Percentiles rank a stretch among this genome's conserved stretches.
Evolutionary conservation across 2,113 vertebrate species (phyloP).

Genomic region (Barbus barbus): DNA sequence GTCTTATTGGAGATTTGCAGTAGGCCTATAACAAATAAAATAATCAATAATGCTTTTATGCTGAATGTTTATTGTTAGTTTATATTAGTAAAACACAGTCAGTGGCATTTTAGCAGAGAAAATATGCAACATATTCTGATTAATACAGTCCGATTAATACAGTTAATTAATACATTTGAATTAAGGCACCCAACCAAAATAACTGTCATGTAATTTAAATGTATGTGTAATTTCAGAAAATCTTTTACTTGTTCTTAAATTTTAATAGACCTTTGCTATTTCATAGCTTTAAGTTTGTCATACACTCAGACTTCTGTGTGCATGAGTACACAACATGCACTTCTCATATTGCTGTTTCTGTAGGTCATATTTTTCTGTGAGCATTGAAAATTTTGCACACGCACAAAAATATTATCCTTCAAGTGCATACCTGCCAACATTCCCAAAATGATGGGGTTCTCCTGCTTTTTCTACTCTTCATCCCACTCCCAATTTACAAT

Average conservation of each 20-base stretch:
- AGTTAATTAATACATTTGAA: neutral
- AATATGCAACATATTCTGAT: neutral
- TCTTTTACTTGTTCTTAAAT: neutral
- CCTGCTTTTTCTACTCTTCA: neutral
- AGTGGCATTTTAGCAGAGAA: neutral
- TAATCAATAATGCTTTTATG: neutral
- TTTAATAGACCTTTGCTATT: neutral
- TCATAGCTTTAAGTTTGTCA: neutral
- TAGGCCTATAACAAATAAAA: conserved; percentile 2
- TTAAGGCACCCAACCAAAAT: neutral
- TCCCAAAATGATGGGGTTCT: neutral
- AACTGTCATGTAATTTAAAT: neutral
- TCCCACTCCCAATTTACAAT: neutral
- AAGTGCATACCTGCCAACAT: neutral
- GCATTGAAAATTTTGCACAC: too few relatives aligned
- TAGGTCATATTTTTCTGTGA: too few relatives aligned
- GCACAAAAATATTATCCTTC: too few relatives aligned
- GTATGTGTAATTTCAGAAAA: neutral
- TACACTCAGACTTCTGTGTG: too few relatives aligned
- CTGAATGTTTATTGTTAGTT: conserved; percentile 46
- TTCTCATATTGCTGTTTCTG: too few relatives aligned
- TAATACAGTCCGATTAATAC: neutral
- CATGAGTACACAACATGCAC: too few relatives aligned
- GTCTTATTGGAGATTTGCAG: neutral
- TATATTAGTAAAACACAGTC: neutral